Conservation (phyloP, 2,113 vertebrate genomes). For the Rhabdornis inornatus region DNA sequence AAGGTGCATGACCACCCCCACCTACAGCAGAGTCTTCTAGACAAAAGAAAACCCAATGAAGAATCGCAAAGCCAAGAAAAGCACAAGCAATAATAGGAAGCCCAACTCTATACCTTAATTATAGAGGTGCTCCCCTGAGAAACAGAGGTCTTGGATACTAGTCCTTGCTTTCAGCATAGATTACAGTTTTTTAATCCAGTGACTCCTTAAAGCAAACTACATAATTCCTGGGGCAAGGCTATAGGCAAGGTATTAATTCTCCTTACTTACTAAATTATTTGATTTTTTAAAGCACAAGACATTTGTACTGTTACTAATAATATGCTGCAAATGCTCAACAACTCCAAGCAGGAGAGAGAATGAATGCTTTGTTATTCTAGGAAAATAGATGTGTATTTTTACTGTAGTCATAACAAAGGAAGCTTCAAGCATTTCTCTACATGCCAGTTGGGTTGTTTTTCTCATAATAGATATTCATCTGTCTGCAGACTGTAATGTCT, state of each 20-base stretch:
- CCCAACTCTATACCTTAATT: neutral
- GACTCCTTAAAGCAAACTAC: neutral
- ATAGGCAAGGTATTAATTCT: constrained; percentile 16
- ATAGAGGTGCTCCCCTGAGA: neutral
- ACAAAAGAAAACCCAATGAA: neutral
- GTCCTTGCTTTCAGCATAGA: neutral
- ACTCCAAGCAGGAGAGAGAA: constrained; percentile 23
- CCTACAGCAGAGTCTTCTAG: neutral
- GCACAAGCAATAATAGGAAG: neutral
- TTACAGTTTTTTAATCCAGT: neutral
- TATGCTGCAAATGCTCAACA: neutral
- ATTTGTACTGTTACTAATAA: constrained; percentile 14
- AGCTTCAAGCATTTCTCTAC: constrained; percentile 17
- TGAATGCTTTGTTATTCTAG: constrained; percentile 27
- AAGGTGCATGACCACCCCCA: neutral
- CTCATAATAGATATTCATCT: constrained; percentile 5
- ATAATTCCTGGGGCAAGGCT: neutral
- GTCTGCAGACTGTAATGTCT: neutral
- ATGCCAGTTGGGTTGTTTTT: constrained; percentile 10
- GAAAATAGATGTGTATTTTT: constrained; percentile 50
- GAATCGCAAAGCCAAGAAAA: neutral
- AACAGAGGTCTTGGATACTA: neutral
- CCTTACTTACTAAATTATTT: neutral
- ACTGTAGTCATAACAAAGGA: constrained; percentile 52
- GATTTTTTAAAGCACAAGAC: constrained; percentile 11